Evolutionary conservation across 2,888 invertebrate species (phyloP).

Genomic region (Odontocolon sp.): DNA sequence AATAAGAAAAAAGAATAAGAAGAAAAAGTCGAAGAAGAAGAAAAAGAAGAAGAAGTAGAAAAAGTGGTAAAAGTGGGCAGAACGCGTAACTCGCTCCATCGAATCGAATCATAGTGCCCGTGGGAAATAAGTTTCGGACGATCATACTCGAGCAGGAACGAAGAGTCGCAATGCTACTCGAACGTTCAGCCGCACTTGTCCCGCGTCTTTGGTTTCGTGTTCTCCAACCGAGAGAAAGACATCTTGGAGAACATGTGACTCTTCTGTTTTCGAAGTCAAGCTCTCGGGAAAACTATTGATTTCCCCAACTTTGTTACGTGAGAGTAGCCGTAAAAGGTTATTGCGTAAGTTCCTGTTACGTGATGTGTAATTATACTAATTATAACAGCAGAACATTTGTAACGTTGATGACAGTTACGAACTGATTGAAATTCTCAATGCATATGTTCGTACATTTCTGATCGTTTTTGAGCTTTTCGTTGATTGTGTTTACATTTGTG

Average conservation of each 20-base stretch:
- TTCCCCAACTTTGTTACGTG: background rate
- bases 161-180: background rate
- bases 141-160: constrained; percentile 65
- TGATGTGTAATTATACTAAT: background rate
- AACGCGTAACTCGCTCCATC: constrained; percentile 58
- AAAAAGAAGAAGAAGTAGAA: background rate
- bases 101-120: constrained; percentile 78
- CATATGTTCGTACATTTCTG: too few species aligned
- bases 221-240: background rate
- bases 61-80: constrained; percentile 27
- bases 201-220: background rate
- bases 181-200: background rate
- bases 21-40: constrained; percentile 26
- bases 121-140: constrained; percentile 79
- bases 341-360: background rate
- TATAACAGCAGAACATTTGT: too few species aligned
- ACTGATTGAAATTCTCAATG: background rate
- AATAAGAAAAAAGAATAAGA: constrained; percentile 24
- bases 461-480: too few species aligned
- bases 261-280: too few species aligned
- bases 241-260: background rate
- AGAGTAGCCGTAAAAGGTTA: background rate
- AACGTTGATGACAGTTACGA: background rate
- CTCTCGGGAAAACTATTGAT: background rate
- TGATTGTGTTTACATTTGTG: too few species aligned